Percentiles rank a stretch among this genome's conserved stretches.
phyloP scores from a whole-genome alignment of 2,113 vertebrate species.

The Uropsilus gracilis region DNA sequence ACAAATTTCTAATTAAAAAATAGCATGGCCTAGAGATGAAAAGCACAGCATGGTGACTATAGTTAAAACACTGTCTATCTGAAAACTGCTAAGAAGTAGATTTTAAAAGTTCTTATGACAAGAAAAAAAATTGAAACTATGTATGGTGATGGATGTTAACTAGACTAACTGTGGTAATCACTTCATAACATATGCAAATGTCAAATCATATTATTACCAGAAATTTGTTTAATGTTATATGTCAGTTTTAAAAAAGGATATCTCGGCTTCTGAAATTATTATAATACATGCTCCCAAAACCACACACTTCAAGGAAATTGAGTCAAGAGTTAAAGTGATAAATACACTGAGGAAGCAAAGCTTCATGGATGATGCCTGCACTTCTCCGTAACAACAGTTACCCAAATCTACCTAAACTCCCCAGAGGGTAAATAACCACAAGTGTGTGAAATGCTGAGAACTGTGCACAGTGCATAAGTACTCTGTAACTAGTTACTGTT shows the following conservation, averaged over 20 bases:
- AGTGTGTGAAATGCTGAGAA: neutral
- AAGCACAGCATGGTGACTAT: too few species aligned
- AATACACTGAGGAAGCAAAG: neutral
- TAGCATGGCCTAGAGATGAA: too few species aligned
- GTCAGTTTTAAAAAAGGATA: neutral
- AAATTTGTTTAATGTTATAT: too few species aligned
- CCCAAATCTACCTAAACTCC: neutral
- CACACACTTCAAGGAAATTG: neutral
- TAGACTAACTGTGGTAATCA: too few species aligned
- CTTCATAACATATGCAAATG: too few species aligned
- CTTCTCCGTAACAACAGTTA: neutral
- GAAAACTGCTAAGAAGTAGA: too few species aligned
- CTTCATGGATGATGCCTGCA: neutral
- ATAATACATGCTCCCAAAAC: neutral
- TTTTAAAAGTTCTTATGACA: too few species aligned
- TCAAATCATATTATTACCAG: too few species aligned
- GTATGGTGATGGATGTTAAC: too few species aligned
- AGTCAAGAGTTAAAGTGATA: neutral
- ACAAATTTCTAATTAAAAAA: too few species aligned
- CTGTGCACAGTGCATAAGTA: neutral
- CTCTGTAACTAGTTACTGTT: neutral
- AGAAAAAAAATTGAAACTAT: too few species aligned
- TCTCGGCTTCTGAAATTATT: neutral
- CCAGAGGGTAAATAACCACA: neutral
- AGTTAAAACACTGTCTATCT: too few species aligned